These are phyloP conservation scores for Mactra quadrangularis DNA, from an alignment of 1,140 invertebrate species.

Conservation along the genomic window DNA sequence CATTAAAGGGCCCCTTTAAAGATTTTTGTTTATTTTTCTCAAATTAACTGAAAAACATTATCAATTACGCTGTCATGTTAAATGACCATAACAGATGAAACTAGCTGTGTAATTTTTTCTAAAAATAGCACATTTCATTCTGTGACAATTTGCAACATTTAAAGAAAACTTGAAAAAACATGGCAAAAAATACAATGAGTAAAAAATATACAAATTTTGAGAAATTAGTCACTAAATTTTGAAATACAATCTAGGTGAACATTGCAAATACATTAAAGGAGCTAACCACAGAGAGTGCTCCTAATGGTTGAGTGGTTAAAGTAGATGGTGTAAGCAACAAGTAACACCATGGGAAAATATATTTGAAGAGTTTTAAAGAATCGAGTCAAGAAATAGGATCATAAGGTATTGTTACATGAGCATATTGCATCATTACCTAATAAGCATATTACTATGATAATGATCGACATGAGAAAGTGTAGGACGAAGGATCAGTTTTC, in stretches of 20 bases:
- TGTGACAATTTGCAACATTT: too few relatives aligned
- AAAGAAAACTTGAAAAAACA: too few relatives aligned
- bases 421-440: conserved; percentile 25
- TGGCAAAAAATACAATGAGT: too few relatives aligned
- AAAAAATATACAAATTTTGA: too few relatives aligned
- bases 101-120: background rate
- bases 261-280: background rate
- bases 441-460: conserved; percentile 4
- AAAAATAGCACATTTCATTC: background rate
- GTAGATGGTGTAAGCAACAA: background rate
- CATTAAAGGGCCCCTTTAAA: too few relatives aligned
- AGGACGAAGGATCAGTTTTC: background rate
- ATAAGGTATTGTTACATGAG: background rate
- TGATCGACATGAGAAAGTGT: conserved; percentile 5
- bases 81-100: too few relatives aligned
- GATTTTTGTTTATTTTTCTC: too few relatives aligned
- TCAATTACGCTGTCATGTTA: too few relatives aligned
- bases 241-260: conserved; percentile 43
- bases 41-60: too few relatives aligned
- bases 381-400: background rate
- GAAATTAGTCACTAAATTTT: background rate
- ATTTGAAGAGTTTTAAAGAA: background rate
- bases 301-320: too few relatives aligned
- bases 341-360: conserved; percentile 16
- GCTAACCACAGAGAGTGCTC: conserved; percentile 6